Percentiles rank a stretch among this genome's conserved stretches.
phyloP scores from a whole-genome alignment of 2,888 invertebrate genomes.

The Thecocarcelia acutangulata region DNA sequence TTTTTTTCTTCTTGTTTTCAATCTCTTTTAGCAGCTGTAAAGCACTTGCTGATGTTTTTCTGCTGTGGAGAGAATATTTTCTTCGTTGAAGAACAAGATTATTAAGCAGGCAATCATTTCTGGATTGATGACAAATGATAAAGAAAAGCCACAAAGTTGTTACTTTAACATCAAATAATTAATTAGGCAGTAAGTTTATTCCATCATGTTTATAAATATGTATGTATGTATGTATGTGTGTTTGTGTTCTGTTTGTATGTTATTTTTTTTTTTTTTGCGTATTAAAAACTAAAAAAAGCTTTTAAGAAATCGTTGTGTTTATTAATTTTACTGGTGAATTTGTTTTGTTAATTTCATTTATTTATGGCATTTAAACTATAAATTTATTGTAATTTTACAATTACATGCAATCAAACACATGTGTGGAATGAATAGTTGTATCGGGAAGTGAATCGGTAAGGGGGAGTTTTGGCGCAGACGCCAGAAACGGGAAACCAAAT shows the following conservation, averaged over 20 bases:
- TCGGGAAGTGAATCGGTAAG: neutral
- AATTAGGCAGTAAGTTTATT: slow-evolving; percentile 19
- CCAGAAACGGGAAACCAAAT: slow-evolving; percentile 33
- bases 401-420: slow-evolving; percentile 26
- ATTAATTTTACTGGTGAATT: slow-evolving; percentile 20
- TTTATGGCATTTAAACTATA: slow-evolving; percentile 33
- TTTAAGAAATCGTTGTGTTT: slow-evolving; percentile 39
- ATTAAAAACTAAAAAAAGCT: slow-evolving; percentile 33
- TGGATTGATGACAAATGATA: slow-evolving; percentile 15
- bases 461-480: neutral
- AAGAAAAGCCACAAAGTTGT: neutral
- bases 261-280: slow-evolving; percentile 49
- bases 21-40: neutral
- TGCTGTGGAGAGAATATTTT: too few relatives aligned
- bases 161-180: slow-evolving; percentile 7
- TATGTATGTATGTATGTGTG: neutral
- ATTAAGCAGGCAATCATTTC: neutral
- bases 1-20: slow-evolving; percentile 5
- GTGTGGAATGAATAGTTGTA: neutral
- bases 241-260: slow-evolving; percentile 7
- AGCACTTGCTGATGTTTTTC: slow-evolving; percentile 14
- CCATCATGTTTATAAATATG: neutral
- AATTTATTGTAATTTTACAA: slow-evolving; percentile 54
- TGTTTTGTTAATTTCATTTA: slow-evolving; percentile 55
- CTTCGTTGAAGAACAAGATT: too few relatives aligned